A percentile compares a stretch with the other conserved stretches of the same genome.
phyloP scores from a whole-genome alignment of 2,113 vertebrate genomes.

The Psilopsiagon aurifrons region DNA sequence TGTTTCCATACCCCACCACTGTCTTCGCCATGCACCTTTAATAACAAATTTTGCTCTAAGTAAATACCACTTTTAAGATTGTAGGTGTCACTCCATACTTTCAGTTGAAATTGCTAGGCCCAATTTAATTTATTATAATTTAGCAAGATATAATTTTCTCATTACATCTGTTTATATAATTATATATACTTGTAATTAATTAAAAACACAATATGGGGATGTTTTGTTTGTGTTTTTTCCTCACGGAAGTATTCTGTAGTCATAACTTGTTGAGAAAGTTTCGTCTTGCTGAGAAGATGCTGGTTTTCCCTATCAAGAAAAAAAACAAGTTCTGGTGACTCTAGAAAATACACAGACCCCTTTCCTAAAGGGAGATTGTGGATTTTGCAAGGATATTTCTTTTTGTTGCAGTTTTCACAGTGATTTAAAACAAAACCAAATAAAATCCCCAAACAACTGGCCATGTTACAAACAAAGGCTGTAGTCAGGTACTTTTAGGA shows the following conservation, averaged over 20 bases:
- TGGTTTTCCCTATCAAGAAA: neutral
- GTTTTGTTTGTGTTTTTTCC: neutral
- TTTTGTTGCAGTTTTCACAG: neutral
- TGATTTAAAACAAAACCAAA: neutral
- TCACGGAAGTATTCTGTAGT: neutral
- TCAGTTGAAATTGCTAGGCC: neutral
- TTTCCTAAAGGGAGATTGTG: neutral
- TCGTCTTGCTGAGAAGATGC: neutral
- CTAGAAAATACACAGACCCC: neutral
- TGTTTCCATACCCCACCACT: neutral
- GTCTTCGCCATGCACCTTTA: neutral
- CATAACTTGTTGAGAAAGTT: neutral
- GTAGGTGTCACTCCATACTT: neutral
- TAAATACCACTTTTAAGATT: neutral
- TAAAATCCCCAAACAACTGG: neutral
- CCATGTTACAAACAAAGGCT: neutral
- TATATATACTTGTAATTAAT: neutral
- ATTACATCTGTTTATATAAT: neutral
- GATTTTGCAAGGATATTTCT: neutral
- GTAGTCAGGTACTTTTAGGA: neutral
- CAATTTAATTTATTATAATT: neutral
- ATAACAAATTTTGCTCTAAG: neutral
- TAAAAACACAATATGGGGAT: neutral
- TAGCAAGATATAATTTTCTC: neutral
- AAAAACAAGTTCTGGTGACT: neutral